phyloP scores from a whole-genome alignment of 2,888 invertebrate genomes.

The Dermolepida albohirtum region DNA sequence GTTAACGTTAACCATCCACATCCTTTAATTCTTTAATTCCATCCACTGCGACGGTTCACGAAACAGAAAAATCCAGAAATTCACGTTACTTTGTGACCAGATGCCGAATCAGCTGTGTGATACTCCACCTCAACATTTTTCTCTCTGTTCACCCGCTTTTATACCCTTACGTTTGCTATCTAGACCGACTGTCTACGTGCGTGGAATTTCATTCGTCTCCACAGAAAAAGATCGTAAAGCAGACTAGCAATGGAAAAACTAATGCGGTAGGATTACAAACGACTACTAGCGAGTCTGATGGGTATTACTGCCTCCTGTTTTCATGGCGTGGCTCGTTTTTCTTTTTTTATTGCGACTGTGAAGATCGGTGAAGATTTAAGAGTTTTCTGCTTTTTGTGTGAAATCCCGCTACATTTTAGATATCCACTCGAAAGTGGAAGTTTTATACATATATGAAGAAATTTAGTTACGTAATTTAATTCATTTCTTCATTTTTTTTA shows the following conservation, averaged over 20 bases:
- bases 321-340: slow-evolving; percentile 14
- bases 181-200: slow-evolving; percentile 22
- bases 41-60: slow-evolving; percentile 2
- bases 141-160: not conserved
- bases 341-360: slow-evolving; percentile 20
- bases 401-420: not conserved
- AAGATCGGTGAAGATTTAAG: slow-evolving; percentile 25
- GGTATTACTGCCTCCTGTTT: slow-evolving; percentile 7
- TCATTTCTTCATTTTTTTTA: too few species aligned
- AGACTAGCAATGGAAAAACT: slow-evolving; percentile 29
- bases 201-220: not conserved
- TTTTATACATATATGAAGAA: not conserved
- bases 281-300: slow-evolving; percentile 7
- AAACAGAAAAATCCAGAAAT: not conserved
- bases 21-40: slow-evolving; percentile 12
- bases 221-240: slow-evolving; percentile 21
- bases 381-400: not conserved
- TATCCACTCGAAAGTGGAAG: not conserved
- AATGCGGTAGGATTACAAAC: slow-evolving; percentile 28
- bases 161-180: not conserved
- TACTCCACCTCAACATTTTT: not conserved
- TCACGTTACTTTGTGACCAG: not conserved
- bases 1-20: slow-evolving; percentile 11
- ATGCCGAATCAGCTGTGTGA: slow-evolving; percentile 4
- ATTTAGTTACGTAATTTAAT: not conserved